These are phyloP conservation scores for Lepidochrysops patricia DNA, from an alignment of 2,888 invertebrate species.

Conservation along the genomic window DNA sequence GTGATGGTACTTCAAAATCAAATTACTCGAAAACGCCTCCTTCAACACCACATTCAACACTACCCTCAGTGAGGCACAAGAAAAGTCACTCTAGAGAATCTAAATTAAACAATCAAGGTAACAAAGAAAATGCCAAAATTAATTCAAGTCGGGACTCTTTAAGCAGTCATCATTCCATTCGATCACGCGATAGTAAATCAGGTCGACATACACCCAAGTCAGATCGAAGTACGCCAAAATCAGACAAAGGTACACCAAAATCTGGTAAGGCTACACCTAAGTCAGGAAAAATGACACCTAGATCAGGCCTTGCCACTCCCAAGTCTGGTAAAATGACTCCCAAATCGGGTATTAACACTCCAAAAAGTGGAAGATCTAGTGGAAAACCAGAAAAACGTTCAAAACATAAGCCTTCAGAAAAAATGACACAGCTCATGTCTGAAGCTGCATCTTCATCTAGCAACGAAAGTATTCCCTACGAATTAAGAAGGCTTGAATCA, in stretches of 20 bases:
- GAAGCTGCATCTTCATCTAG: constrained; percentile 76
- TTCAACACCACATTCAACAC: constrained; percentile 61
- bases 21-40: constrained; percentile 68
- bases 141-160: constrained; percentile 68
- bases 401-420: constrained; percentile 67
- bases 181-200: constrained; percentile 66
- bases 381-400: constrained; percentile 63
- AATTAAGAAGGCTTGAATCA: constrained; percentile 66
- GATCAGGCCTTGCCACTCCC: constrained; percentile 59
- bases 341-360: constrained; percentile 63
- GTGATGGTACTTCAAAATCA: constrained; percentile 66
- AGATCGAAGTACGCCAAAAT: constrained; percentile 65
- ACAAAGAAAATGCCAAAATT: constrained; percentile 56
- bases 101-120: constrained; percentile 52
- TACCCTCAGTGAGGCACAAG: constrained; percentile 64
- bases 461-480: constrained; percentile 71
- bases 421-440: constrained; percentile 70
- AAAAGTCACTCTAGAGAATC: constrained; percentile 67
- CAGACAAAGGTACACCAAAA: constrained; percentile 55
- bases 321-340: constrained; percentile 61
- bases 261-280: constrained; percentile 65
- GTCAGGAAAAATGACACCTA: constrained; percentile 59
- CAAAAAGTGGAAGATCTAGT: constrained; percentile 74
- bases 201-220: constrained; percentile 65
- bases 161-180: constrained; percentile 68